Evolutionary conservation across 2,888 invertebrate genomes (phyloP).

Genomic region (Stegana nigrithorax): DNA sequence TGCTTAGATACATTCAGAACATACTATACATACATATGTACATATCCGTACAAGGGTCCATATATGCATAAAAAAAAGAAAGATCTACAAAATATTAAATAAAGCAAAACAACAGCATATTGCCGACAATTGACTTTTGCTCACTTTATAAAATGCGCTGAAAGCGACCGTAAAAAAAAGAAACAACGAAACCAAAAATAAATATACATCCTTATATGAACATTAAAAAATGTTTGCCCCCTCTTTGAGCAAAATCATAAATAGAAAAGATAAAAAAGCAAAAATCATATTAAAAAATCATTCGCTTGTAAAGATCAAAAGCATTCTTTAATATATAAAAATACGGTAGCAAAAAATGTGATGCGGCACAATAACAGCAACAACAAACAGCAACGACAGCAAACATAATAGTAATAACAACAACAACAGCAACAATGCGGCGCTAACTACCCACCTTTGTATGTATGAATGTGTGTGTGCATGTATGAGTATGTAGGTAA

Average conservation of each 20-base stretch:
- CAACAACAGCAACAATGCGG: too few relatives aligned
- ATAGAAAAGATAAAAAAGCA: constrained; percentile 41
- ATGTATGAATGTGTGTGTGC: not conserved
- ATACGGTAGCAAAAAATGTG: too few relatives aligned
- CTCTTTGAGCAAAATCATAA: constrained; percentile 10
- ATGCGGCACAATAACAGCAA: not conserved
- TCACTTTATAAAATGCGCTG: not conserved
- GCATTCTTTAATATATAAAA: constrained; percentile 49
- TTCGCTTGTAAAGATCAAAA: constrained; percentile 67
- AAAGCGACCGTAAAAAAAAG: constrained; percentile 18
- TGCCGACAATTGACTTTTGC: constrained; percentile 13
- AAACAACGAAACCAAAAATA: constrained; percentile 52
- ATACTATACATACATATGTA: not conserved
- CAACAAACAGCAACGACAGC: too few relatives aligned
- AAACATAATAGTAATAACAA: too few relatives aligned
- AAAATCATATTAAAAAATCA: constrained; percentile 65
- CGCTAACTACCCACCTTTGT: not conserved
- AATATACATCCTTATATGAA: constrained; percentile 67
- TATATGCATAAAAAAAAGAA: too few relatives aligned
- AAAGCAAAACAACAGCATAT: not conserved
- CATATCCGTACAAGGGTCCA: not conserved
- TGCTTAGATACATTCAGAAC: too few relatives aligned
- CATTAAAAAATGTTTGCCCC: too few relatives aligned
- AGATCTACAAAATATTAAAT: not conserved
- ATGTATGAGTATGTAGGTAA: not conserved